These are phyloP conservation scores for Mugil cephalus DNA, from an alignment of 2,113 vertebrate genomes.

Conservation along the genomic window DNA sequence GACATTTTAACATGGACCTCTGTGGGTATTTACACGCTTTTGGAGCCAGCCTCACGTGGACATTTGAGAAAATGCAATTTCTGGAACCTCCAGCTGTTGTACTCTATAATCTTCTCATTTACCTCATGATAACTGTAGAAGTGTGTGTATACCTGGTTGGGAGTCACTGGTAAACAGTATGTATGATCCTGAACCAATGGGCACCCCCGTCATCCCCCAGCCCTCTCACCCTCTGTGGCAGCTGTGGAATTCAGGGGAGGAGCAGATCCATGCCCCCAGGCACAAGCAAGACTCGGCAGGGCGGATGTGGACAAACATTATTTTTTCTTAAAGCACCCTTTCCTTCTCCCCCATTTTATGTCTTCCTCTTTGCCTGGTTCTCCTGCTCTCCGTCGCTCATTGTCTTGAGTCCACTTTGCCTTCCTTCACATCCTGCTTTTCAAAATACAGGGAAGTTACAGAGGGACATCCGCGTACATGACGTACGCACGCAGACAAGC, in stretches of 20 bases:
- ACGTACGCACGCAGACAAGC: slow-evolving; percentile 35
- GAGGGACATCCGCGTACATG: slow-evolving; percentile 46
- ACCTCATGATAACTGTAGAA: not conserved
- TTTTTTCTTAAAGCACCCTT: slow-evolving; percentile 3
- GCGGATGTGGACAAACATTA: slow-evolving; percentile 42
- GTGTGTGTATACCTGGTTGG: not conserved
- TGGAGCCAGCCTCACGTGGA: too few relatives aligned
- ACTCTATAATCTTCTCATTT: not conserved
- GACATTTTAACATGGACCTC: too few relatives aligned
- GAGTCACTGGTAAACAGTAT: slow-evolving; percentile 6
- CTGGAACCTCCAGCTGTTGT: not conserved
- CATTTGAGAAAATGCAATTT: too few relatives aligned
- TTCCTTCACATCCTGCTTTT: slow-evolving; percentile 60
- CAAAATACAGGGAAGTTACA: slow-evolving; percentile 49
- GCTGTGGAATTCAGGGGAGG: slow-evolving; percentile 66
- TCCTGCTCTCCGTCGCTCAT: slow-evolving; percentile 16
- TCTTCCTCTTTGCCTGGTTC: slow-evolving; percentile 16
- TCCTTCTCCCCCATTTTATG: slow-evolving; percentile 36
- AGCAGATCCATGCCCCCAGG: slow-evolving; percentile 40
- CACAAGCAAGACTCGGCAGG: slow-evolving; percentile 52
- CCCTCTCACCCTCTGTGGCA: slow-evolving; percentile 22
- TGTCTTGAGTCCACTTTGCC: slow-evolving; percentile 34
- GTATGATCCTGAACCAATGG: slow-evolving; percentile 3
- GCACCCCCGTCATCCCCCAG: not conserved
- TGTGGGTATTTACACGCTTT: too few relatives aligned